Conservation (phyloP, 2,113 vertebrate genomes). For the Hyaena hyaena region DNA sequence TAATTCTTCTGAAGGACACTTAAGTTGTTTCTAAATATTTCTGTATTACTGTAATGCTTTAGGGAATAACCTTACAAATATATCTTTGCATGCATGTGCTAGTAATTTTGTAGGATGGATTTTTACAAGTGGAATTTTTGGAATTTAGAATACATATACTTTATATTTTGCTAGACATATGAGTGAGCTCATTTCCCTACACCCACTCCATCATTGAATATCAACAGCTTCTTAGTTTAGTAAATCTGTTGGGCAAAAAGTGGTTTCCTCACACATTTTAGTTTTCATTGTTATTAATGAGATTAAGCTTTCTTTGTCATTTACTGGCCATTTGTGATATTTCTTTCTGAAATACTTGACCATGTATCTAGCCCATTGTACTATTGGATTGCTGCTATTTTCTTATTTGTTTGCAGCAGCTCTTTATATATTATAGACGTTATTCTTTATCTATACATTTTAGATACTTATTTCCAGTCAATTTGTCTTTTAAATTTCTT, state of each 20-base stretch:
- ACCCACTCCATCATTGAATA: not conserved
- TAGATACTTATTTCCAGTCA: not conserved
- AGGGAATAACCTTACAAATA: not conserved
- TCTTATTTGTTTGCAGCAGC: slow-evolving; percentile 50
- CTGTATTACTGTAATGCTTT: not conserved
- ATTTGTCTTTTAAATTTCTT: slow-evolving; percentile 35
- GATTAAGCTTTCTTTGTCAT: not conserved
- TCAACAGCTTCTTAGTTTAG: not conserved
- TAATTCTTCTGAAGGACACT: not conserved
- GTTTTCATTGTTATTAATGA: not conserved
- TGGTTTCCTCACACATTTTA: not conserved
- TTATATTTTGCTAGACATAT: not conserved
- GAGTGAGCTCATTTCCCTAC: not conserved
- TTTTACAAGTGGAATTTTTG: not conserved
- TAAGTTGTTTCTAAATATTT: slow-evolving; percentile 32
- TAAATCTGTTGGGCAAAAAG: not conserved
- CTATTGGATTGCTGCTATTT: not conserved
- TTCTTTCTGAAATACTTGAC: slow-evolving; percentile 24
- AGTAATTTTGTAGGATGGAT: not conserved
- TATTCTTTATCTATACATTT: not conserved
- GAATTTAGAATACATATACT: not conserved
- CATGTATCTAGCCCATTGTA: not conserved
- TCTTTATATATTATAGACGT: not conserved
- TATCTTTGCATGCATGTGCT: not conserved
- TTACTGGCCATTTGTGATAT: not conserved